phyloP scores from a whole-genome alignment of 2,113 vertebrate species.

The Eptesicus fuscus region DNA sequence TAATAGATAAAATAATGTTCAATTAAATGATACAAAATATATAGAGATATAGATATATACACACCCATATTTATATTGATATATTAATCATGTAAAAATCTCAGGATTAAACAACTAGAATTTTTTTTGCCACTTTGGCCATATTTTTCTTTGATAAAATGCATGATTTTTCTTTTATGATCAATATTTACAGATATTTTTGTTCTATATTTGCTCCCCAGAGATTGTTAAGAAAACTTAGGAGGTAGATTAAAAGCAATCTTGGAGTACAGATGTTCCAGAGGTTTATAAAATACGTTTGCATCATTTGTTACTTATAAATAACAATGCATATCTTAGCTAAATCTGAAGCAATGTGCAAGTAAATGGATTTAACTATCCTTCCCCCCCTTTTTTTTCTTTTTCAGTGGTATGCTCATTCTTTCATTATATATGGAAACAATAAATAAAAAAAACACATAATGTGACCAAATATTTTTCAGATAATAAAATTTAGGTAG shows the following conservation, averaged over 20 bases:
- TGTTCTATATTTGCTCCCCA: not conserved
- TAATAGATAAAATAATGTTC: not conserved
- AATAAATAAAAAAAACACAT: constrained; percentile 4
- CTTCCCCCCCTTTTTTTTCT: not conserved
- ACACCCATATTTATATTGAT: not conserved
- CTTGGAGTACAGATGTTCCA: not conserved
- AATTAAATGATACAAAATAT: not conserved
- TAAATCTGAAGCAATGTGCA: not conserved
- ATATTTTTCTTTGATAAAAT: not conserved
- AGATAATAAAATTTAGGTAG: constrained; percentile 38
- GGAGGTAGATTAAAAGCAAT: not conserved
- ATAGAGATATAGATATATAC: not conserved
- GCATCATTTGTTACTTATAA: not conserved
- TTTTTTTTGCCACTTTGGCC: not conserved
- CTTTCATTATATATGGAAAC: not conserved
- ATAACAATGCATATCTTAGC: not conserved
- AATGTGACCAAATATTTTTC: constrained; percentile 12
- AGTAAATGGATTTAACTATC: not conserved
- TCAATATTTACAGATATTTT: not conserved
- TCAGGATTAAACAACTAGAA: not conserved
- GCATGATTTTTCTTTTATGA: not conserved
- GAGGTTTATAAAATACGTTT: not conserved
- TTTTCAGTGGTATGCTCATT: not conserved
- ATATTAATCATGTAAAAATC: not conserved
- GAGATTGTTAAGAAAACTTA: not conserved